Evolutionary conservation across 2,113 vertebrate genomes (phyloP).

Genomic region (Sialia sialis): DNA sequence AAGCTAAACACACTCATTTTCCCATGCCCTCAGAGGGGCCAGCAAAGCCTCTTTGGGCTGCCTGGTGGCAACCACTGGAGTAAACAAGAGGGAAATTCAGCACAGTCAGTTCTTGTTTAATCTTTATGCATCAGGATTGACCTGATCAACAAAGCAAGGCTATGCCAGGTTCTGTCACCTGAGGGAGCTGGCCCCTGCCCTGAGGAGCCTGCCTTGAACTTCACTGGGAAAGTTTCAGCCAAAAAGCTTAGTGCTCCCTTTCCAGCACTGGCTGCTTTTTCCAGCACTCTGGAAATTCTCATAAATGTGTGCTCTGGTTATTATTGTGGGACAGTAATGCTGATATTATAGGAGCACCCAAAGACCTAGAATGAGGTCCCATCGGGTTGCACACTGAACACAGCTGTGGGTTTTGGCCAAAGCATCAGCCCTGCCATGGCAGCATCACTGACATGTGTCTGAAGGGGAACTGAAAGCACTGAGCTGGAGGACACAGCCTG

Average conservation of each 20-base stretch:
- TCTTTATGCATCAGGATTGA: neutral
- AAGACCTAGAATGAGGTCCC: neutral
- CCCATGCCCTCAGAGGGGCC: neutral
- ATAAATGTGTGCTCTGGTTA: neutral
- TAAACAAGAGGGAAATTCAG: neutral
- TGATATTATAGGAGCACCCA: neutral
- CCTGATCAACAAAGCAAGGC: neutral
- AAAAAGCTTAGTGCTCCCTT: neutral
- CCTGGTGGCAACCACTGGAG: neutral
- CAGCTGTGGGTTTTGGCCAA: neutral
- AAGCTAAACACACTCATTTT: neutral
- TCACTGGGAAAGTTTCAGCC: neutral
- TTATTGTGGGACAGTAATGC: neutral
- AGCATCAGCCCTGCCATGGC: accelerated
- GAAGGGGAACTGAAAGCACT: neutral
- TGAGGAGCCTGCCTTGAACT: neutral
- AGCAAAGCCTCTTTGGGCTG: neutral
- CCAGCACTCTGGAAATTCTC: neutral
- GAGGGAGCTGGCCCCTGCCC: neutral
- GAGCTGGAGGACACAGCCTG: neutral
- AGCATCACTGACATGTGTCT: neutral
- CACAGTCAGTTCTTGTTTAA: neutral
- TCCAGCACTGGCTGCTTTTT: neutral
- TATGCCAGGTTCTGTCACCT: neutral
- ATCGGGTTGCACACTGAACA: neutral